A percentile compares a stretch with the other conserved stretches of the same genome.
phyloP scores from a whole-genome alignment of 2,113 vertebrate species.

The Rhinoptilus africanus region DNA sequence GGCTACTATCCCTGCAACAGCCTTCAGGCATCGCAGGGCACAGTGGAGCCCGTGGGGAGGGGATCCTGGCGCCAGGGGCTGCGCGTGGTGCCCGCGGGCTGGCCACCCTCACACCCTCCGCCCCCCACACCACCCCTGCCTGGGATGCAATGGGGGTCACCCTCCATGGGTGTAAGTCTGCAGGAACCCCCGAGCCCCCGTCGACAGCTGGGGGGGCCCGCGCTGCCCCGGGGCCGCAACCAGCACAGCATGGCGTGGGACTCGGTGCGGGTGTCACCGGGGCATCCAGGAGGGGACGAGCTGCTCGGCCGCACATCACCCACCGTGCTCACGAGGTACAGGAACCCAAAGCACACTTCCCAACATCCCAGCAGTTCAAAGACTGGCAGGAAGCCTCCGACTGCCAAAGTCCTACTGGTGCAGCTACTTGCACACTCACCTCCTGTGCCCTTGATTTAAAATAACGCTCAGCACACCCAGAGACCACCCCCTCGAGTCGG shows the following conservation, averaged over 20 bases:
- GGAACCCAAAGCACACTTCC: neutral
- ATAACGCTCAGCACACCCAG: fast-evolving
- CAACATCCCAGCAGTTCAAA: neutral
- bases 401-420: neutral
- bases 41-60: neutral
- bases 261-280: fast-evolving
- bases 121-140: fast-evolving
- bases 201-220: fast-evolving
- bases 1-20: neutral
- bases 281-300: fast-evolving
- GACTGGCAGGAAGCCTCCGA: neutral
- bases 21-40: fast-evolving
- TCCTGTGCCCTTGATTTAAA: neutral
- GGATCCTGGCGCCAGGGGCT: fast-evolving
- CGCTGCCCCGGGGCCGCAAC: neutral
- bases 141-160: neutral
- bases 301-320: fast-evolving
- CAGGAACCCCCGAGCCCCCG: neutral
- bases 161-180: fast-evolving
- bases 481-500: fast-evolving
- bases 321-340: fast-evolving
- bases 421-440: neutral
- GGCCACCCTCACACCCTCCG: neutral
- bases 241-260: neutral
- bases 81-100: fast-evolving